Percentiles rank a stretch among this genome's conserved stretches.
These are phyloP conservation scores for Drosophila takahashii DNA, from an alignment of 1,140 invertebrate genomes.

Conservation along the genomic window DNA sequence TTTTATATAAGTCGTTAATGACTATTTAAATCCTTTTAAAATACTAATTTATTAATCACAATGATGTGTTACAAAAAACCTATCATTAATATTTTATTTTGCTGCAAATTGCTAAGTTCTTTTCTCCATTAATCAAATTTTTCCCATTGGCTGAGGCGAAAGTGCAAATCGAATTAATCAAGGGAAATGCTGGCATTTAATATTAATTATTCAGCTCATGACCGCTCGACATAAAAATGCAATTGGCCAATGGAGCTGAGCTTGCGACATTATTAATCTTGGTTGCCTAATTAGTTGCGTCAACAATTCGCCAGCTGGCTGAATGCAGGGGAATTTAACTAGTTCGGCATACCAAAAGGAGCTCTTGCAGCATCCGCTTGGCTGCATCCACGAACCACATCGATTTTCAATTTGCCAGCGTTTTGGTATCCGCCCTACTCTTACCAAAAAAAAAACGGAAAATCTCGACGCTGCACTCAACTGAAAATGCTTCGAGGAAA, in stretches of 20 bases:
- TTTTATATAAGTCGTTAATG: too few species aligned
- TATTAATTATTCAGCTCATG: slow-evolving; percentile 36
- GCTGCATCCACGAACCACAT: slow-evolving; percentile 43
- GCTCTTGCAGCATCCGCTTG: slow-evolving; percentile 17
- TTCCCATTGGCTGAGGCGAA: not conserved
- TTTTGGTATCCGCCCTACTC: slow-evolving; percentile 17
- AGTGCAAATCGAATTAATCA: slow-evolving; percentile 5
- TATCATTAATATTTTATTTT: not conserved
- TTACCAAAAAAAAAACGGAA: slow-evolving; percentile 8
- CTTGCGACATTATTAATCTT: slow-evolving; percentile 52
- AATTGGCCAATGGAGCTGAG: slow-evolving; percentile 6
- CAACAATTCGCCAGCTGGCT: slow-evolving; percentile 37
- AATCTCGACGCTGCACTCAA: slow-evolving; percentile 58
- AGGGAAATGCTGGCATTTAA: slow-evolving; percentile 3
- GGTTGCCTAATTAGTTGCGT: slow-evolving; percentile 61
- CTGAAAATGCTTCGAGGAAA: slow-evolving; percentile 28
- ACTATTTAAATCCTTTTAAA: too few species aligned
- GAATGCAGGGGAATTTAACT: slow-evolving; percentile 42
- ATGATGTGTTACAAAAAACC: not conserved
- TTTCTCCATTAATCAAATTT: slow-evolving; percentile 13
- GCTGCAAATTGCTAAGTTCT: not conserved
- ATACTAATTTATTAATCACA: not conserved
- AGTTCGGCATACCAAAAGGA: slow-evolving; percentile 24
- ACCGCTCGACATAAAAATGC: slow-evolving; percentile 17
- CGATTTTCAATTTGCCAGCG: slow-evolving; percentile 68